phyloP scores from a whole-genome alignment of 2,888 invertebrate species.

The Calameuta idolon region DNA sequence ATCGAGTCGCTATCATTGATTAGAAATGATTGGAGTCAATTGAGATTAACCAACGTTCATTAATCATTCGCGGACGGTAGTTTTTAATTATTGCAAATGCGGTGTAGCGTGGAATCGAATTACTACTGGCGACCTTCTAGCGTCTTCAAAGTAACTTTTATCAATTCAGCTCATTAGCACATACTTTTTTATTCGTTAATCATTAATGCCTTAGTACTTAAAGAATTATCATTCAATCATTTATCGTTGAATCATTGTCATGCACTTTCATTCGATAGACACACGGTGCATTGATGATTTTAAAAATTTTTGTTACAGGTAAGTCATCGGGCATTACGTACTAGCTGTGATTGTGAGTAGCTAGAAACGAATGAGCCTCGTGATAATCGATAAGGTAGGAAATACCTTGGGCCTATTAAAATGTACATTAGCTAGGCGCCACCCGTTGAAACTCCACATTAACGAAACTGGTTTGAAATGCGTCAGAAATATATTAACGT shows the following conservation, averaged over 20 bases:
- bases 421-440: not conserved
- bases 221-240: not conserved
- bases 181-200: not conserved
- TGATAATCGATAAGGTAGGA: not conserved
- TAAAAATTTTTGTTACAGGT: not conserved
- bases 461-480: not conserved
- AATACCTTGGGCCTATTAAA: not conserved
- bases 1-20: not conserved
- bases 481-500: not conserved
- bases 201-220: not conserved
- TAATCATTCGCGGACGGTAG: not conserved
- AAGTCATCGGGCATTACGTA: not conserved
- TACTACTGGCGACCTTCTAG: not conserved
- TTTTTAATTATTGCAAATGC: not conserved
- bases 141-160: not conserved
- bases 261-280: not conserved
- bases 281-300: not conserved
- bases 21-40: constrained; percentile 5
- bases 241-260: not conserved
- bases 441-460: not conserved
- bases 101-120: not conserved
- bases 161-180: not conserved
- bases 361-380: not conserved
- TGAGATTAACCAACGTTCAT: not conserved
- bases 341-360: not conserved